A percentile compares a stretch with the other conserved stretches of the same genome.
These are phyloP conservation scores for Dendronephthya gigantea DNA, from an alignment of 64 coral and sea anemone species.

Conservation along the genomic window DNA sequence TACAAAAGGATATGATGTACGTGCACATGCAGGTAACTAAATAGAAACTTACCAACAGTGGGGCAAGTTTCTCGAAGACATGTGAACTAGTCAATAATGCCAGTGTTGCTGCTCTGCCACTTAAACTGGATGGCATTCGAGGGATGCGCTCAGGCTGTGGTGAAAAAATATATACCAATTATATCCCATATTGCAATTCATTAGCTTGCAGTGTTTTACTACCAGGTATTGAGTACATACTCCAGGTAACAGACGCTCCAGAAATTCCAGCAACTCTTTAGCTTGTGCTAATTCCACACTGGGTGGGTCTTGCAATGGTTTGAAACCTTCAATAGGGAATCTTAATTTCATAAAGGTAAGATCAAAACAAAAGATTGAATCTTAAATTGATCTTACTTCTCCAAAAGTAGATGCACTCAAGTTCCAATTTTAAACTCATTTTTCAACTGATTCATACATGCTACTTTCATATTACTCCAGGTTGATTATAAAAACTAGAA, in stretches of 20 bases:
- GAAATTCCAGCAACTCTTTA: constrained; percentile 51
- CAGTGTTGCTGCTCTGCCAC: not conserved
- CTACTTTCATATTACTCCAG: too few species aligned
- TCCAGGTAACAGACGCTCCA: constrained; percentile 69
- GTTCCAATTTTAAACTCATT: too few species aligned
- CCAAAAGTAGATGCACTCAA: too few species aligned
- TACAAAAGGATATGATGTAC: too few species aligned
- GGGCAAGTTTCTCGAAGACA: not conserved
- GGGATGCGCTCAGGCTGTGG: not conserved
- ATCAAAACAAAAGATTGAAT: not conserved
- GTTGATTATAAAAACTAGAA: too few species aligned
- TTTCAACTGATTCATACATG: too few species aligned
- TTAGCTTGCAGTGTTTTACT: too few species aligned
- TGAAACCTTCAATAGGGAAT: constrained; percentile 75
- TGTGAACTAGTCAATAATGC: not conserved
- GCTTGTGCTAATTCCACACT: constrained; percentile 56
- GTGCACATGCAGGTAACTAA: not conserved
- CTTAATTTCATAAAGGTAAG: constrained; percentile 37
- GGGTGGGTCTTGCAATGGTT: constrained; percentile 85
- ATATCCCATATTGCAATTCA: too few species aligned
- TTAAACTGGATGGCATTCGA: not conserved
- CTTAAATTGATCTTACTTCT: too few species aligned
- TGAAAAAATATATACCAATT: not conserved
- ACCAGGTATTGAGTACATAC: too few species aligned
- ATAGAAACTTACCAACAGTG: not conserved